Conservation (phyloP, 2,113 vertebrate genomes). For the Pterocles burchelli region DNA sequence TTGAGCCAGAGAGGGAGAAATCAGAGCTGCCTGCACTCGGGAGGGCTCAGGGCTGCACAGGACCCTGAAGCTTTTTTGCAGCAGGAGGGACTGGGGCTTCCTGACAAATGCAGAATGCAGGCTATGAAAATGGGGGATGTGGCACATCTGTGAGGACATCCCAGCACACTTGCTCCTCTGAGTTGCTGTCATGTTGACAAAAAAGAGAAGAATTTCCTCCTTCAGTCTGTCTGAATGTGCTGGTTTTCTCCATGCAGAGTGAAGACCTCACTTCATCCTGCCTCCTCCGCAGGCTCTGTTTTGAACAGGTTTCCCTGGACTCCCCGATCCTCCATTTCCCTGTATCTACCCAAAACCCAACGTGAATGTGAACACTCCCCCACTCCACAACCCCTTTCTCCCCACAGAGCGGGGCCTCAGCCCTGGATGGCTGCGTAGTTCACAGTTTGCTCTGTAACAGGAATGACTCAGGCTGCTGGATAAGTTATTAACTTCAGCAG, state of each 20-base stretch:
- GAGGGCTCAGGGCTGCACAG: neutral
- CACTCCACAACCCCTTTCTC: neutral
- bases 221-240: neutral
- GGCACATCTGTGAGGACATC: neutral
- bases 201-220: neutral
- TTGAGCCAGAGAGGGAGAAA: neutral
- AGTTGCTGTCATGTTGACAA: rapidly evolving
- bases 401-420: rapidly evolving
- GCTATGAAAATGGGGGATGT: rapidly evolving
- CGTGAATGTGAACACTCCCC: rapidly evolving
- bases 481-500: neutral
- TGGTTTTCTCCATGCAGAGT: neutral
- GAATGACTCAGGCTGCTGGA: neutral
- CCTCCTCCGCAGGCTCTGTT: neutral
- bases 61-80: neutral
- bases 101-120: neutral
- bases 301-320: neutral
- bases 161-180: neutral
- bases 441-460: neutral
- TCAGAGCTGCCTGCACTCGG: neutral
- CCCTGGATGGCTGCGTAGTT: neutral
- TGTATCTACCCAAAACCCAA: neutral
- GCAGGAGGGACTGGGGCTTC: neutral
- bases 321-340: neutral
- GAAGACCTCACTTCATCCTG: neutral